Percentiles rank a stretch among this genome's conserved stretches.
Conservation (phyloP, 1,140 invertebrate genomes). For the Cherax destructor region DNA sequence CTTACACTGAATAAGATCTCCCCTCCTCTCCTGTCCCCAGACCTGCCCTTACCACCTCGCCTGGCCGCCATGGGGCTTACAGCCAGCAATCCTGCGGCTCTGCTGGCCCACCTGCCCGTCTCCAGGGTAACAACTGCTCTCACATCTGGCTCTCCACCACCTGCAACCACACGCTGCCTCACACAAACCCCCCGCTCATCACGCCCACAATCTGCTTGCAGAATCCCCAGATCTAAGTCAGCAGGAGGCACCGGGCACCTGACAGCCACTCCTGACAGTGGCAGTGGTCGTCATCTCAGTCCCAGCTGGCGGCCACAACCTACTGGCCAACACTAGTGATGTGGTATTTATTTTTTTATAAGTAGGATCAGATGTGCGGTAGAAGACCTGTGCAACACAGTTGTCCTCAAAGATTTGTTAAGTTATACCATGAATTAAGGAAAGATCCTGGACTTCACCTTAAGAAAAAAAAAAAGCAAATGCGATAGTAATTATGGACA, state of each 20-base stretch:
- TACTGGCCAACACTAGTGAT: neutral
- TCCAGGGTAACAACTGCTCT: constrained; percentile 2
- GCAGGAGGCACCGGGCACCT: neutral
- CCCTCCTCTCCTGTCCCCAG: constrained; percentile 28
- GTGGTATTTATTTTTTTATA: no score
- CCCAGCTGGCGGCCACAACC: constrained; percentile 39
- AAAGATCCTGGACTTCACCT: no score
- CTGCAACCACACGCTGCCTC: neutral
- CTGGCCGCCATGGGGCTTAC: constrained; percentile 46
- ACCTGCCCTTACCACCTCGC: constrained; percentile 51
- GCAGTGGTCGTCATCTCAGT: constrained; percentile 30
- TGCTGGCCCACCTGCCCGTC: constrained; percentile 37
- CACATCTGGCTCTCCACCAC: neutral
- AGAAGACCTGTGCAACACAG: no score
- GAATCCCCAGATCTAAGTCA: neutral
- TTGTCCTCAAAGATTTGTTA: no score
- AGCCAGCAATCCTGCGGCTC: constrained; percentile 33
- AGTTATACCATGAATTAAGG: no score
- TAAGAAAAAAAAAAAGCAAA: no score
- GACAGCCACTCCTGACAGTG: neutral
- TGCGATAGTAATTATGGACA: no score
- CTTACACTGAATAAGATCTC: neutral
- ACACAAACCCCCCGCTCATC: neutral
- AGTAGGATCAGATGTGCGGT: no score
- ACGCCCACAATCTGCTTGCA: constrained; percentile 22